A percentile compares a stretch with the other conserved stretches of the same genome.
These are phyloP conservation scores for Scortum barcoo DNA, from an alignment of 2,113 vertebrate genomes.

Conservation along the genomic window DNA sequence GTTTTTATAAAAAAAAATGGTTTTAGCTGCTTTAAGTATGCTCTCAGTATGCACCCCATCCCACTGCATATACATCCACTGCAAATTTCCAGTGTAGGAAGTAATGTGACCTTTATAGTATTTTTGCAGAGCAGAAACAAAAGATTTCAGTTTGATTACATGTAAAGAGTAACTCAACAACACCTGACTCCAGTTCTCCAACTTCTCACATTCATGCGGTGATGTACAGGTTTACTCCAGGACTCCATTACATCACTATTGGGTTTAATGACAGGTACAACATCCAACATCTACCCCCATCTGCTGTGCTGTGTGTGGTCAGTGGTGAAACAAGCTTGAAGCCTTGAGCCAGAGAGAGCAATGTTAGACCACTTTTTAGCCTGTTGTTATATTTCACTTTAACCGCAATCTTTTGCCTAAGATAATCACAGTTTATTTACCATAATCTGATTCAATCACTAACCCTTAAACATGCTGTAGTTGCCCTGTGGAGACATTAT, in stretches of 20 bases:
- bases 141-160: not conserved
- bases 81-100: not conserved
- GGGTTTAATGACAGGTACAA: not conserved
- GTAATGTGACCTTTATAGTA: too few species aligned
- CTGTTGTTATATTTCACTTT: not conserved
- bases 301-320: too few species aligned
- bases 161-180: not conserved
- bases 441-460: not conserved
- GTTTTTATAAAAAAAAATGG: too few species aligned
- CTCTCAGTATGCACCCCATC: too few species aligned
- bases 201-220: too few species aligned
- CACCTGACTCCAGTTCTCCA: not conserved
- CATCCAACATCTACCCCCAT: not conserved
- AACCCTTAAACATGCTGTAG: not conserved
- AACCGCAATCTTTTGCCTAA: not conserved
- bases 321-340: too few species aligned
- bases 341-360: too few species aligned
- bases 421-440: not conserved
- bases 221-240: not conserved
- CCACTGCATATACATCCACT: too few species aligned
- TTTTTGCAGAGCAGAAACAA: not conserved
- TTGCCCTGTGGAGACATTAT: not conserved
- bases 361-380: not conserved
- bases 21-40: too few species aligned
- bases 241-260: not conserved